These are phyloP conservation scores for Hydropotes inermis DNA, from an alignment of 2,113 vertebrate species.

Conservation along the genomic window DNA sequence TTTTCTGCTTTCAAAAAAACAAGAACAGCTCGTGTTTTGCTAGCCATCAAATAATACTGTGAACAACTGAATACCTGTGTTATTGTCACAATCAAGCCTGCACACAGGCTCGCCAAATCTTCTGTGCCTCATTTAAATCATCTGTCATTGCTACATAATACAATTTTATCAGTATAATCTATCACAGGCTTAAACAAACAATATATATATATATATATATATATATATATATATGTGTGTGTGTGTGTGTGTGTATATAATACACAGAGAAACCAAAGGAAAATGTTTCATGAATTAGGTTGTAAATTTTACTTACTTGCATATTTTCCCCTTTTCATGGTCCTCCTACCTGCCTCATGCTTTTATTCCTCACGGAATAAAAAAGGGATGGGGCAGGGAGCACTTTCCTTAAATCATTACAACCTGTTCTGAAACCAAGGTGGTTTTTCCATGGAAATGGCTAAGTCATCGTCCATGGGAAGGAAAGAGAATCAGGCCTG, in stretches of 20 bases:
- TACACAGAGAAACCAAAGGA: not conserved
- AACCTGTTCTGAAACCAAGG: not conserved
- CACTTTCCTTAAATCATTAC: not conserved
- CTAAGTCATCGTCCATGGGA: not conserved
- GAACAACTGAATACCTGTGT: not conserved
- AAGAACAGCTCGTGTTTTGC: slow-evolving; percentile 25
- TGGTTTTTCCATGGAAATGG: not conserved
- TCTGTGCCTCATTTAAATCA: not conserved
- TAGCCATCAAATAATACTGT: not conserved
- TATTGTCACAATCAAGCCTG: not conserved
- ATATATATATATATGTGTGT: too few species aligned
- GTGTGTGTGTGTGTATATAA: not conserved
- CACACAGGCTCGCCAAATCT: not conserved
- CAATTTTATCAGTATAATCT: not conserved
- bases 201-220: not conserved
- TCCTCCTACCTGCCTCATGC: not conserved
- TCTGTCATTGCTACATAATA: not conserved
- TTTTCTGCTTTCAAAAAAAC: slow-evolving; percentile 38
- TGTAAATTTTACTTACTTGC: slow-evolving; percentile 47
- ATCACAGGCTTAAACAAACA: not conserved
- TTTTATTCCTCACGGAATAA: not conserved
- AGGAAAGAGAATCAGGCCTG: not conserved
- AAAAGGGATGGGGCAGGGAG: not conserved
- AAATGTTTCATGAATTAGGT: not conserved
- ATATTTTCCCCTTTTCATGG: slow-evolving; percentile 2